phyloP scores from a whole-genome alignment of 2,888 invertebrate species.

The Drosophila melanosoma region DNA sequence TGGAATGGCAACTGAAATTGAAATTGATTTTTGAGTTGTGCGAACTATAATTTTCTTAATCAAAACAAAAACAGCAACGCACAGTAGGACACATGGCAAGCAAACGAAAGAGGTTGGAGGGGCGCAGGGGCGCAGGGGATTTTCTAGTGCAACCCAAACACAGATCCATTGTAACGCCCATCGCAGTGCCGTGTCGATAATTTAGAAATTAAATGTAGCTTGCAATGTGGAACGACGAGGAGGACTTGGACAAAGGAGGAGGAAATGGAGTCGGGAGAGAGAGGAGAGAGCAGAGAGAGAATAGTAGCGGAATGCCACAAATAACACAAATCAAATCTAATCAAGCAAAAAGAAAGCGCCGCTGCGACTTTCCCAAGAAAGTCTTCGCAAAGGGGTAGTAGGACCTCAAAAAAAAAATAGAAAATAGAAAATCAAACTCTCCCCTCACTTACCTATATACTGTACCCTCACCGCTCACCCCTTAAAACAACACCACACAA shows the following conservation, averaged over 20 bases:
- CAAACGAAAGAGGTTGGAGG: neutral
- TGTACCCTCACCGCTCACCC: conserved; percentile 58
- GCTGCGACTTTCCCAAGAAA: conserved; percentile 56
- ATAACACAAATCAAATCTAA: conserved; percentile 78
- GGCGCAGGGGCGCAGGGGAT: neutral
- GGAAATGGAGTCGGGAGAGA: neutral
- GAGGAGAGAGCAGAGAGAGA: neutral
- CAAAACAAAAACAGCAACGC: conserved; percentile 74
- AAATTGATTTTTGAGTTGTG: neutral
- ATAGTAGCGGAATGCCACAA: conserved; percentile 71
- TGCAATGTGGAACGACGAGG: conserved; percentile 15
- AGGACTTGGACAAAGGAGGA: neutral
- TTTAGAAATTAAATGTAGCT: conserved; percentile 77
- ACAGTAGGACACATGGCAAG: conserved; percentile 18
- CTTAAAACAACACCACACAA: conserved; percentile 41
- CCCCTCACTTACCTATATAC: neutral
- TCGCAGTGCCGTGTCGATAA: conserved; percentile 69
- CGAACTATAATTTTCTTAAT: conserved; percentile 69
- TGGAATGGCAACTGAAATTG: neutral
- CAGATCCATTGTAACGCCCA: conserved; percentile 55
- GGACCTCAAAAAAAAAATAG: neutral
- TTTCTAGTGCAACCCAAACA: conserved; percentile 10
- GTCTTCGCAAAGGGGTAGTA: conserved; percentile 27
- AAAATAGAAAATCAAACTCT: no score
- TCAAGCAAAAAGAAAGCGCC: conserved; percentile 69